Percentiles rank a stretch among this genome's conserved stretches.
These are phyloP conservation scores for Lamellibrachia satsuma DNA, from an alignment of 2,888 invertebrate genomes.

Conservation along the genomic window DNA sequence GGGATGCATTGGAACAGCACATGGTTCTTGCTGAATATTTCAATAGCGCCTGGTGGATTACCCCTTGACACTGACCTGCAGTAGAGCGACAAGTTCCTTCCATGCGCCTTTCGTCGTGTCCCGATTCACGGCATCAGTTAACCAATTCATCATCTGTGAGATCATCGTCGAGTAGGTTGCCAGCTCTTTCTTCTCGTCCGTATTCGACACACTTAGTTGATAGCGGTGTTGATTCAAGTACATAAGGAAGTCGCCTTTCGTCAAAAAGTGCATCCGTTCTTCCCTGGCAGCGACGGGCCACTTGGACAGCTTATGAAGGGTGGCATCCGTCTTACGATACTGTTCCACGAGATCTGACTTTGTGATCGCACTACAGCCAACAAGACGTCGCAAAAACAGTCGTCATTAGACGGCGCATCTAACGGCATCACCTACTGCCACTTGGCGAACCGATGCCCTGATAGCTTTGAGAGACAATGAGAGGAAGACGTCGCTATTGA, in stretches of 20 bases:
- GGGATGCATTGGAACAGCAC: too few relatives aligned
- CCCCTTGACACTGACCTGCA: constrained; percentile 21
- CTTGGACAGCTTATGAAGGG: constrained; percentile 45
- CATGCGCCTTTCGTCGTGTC: constrained; percentile 49
- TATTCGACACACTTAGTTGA: constrained; percentile 46
- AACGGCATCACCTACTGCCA: too few relatives aligned
- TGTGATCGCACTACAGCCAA: constrained; percentile 32
- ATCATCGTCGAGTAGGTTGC: constrained; percentile 51
- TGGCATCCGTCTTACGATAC: constrained; percentile 48
- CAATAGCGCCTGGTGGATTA: too few relatives aligned
- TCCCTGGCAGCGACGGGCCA: constrained; percentile 48
- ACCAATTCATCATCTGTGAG: constrained; percentile 51
- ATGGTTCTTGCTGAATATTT: too few relatives aligned
- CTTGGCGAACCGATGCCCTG: too few relatives aligned
- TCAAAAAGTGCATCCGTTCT: constrained; percentile 42
- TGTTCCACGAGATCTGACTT: constrained; percentile 47
- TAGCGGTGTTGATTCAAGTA: constrained; percentile 50
- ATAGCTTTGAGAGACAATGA: too few relatives aligned
- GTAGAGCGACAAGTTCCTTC: constrained; percentile 53
- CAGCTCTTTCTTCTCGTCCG: constrained; percentile 48
- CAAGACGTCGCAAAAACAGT: not conserved
- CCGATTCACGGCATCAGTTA: constrained; percentile 63
- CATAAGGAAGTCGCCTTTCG: constrained; percentile 45
- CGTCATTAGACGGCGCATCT: not conserved
- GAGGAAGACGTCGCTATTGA: too few relatives aligned